These are phyloP conservation scores for Heterotilapia buettikoferi DNA, from an alignment of 2,113 vertebrate species.

Conservation along the genomic window DNA sequence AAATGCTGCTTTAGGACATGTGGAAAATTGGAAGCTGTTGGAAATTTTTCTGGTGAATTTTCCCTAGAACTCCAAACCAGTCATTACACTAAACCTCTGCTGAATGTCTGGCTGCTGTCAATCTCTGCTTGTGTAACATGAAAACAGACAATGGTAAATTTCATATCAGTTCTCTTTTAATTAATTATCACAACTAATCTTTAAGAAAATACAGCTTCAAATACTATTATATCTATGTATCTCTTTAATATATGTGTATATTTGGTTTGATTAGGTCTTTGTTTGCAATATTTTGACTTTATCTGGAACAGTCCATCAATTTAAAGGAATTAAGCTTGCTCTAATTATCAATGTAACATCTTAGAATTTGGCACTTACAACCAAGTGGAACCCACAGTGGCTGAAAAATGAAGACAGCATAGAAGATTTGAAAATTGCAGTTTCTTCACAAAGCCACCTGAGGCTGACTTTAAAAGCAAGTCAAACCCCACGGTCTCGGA, in stretches of 20 bases:
- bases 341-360: not conserved
- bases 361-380: not conserved
- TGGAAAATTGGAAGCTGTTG: conserved; percentile 48
- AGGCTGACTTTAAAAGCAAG: not conserved
- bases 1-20: conserved; percentile 21
- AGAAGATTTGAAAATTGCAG: not conserved
- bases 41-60: conserved; percentile 32
- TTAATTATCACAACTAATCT: not conserved
- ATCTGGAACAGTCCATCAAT: not conserved
- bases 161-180: not conserved
- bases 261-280: not conserved
- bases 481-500: not conserved
- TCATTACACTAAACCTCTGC: conserved; percentile 43
- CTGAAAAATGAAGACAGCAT: not conserved
- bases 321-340: not conserved
- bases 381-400: not conserved
- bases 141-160: not conserved
- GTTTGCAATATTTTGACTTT: not conserved
- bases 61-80: conserved; percentile 2
- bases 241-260: not conserved
- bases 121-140: not conserved
- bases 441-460: not conserved
- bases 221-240: not conserved
- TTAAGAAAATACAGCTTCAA: not conserved
- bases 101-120: conserved; percentile 22